phyloP scores from a whole-genome alignment of 1,140 invertebrate genomes.

The Achroia grisella region DNA sequence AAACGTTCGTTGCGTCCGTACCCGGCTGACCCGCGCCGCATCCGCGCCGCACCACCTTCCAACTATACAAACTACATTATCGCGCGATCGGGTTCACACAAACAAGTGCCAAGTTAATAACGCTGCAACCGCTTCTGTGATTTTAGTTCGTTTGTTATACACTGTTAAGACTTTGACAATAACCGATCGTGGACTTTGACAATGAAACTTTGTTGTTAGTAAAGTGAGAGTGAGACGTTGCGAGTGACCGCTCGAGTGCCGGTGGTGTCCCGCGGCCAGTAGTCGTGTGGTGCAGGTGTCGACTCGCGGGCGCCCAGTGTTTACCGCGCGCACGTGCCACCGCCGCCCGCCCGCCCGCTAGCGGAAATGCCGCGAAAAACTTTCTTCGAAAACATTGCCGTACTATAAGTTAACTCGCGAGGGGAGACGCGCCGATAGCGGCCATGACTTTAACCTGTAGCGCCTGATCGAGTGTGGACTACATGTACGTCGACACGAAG shows the following conservation, averaged over 20 bases:
- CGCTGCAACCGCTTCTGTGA: slow-evolving; percentile 30
- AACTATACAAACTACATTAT: slow-evolving; percentile 33
- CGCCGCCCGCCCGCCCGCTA: slow-evolving; percentile 38
- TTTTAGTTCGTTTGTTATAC: slow-evolving; percentile 37
- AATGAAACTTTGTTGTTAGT: slow-evolving; percentile 22
- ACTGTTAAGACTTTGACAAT: slow-evolving; percentile 21
- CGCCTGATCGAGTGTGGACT: slow-evolving; percentile 44
- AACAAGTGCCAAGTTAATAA: slow-evolving; percentile 51
- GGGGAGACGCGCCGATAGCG: slow-evolving; percentile 30
- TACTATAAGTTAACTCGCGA: slow-evolving; percentile 37
- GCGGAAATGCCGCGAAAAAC: slow-evolving; percentile 64
- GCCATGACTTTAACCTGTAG: slow-evolving; percentile 56
- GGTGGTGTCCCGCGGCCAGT: slow-evolving; percentile 13
- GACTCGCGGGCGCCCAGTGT: slow-evolving; percentile 28
- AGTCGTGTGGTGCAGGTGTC: slow-evolving; percentile 22
- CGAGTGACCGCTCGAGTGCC: slow-evolving; percentile 12
- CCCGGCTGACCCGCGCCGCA: slow-evolving; percentile 42
- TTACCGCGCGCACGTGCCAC: slow-evolving; percentile 64
- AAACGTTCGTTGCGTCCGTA: slow-evolving; percentile 66
- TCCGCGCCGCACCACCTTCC: slow-evolving; percentile 28
- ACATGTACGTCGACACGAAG: slow-evolving; percentile 52
- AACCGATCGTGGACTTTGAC: slow-evolving; percentile 10
- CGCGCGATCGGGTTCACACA: slow-evolving; percentile 31
- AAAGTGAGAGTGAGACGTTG: slow-evolving; percentile 1
- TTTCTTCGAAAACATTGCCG: slow-evolving; percentile 55